These are phyloP conservation scores for Sus scrofa DNA, from an alignment of 2,113 vertebrate genomes.

Conservation along the genomic window DNA sequence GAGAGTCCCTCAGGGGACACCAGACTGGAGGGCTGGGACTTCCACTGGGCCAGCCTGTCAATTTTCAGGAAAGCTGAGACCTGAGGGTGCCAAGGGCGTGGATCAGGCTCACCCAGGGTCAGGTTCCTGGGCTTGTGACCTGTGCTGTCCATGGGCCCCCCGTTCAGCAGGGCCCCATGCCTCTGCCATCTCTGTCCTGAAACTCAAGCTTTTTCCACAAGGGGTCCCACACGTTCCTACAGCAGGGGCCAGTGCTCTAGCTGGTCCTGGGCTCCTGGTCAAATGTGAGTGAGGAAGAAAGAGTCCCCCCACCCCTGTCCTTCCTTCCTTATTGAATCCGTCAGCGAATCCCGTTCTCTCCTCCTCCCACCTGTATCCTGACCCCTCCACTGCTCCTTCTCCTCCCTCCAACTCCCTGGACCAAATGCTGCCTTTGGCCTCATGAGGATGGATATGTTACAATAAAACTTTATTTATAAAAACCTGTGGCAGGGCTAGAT, in stretches of 20 bases:
- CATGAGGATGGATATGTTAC: background rate
- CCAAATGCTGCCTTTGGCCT: background rate
- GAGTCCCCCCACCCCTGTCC: background rate
- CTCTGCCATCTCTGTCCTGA: background rate
- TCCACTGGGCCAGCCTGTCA: background rate
- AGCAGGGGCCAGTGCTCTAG: no score
- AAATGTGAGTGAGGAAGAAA: background rate
- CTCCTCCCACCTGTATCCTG: background rate
- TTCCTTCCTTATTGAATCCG: background rate
- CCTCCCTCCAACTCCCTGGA: no score
- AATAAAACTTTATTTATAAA: background rate
- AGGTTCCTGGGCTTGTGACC: background rate
- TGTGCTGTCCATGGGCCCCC: background rate
- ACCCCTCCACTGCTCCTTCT: no score
- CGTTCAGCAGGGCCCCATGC: rapidly evolving
- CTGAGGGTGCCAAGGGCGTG: rapidly evolving
- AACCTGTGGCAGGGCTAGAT: no score
- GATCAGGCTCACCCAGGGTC: background rate
- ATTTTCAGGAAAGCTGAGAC: background rate
- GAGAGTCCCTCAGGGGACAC: rapidly evolving
- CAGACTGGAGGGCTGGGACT: no score
- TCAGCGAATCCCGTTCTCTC: background rate
- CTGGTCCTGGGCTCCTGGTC: background rate
- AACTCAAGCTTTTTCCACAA: background rate
- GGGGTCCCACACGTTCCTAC: background rate